These are phyloP conservation scores for Enhydra lutris DNA, from an alignment of 2,113 vertebrate genomes.

Conservation along the genomic window DNA sequence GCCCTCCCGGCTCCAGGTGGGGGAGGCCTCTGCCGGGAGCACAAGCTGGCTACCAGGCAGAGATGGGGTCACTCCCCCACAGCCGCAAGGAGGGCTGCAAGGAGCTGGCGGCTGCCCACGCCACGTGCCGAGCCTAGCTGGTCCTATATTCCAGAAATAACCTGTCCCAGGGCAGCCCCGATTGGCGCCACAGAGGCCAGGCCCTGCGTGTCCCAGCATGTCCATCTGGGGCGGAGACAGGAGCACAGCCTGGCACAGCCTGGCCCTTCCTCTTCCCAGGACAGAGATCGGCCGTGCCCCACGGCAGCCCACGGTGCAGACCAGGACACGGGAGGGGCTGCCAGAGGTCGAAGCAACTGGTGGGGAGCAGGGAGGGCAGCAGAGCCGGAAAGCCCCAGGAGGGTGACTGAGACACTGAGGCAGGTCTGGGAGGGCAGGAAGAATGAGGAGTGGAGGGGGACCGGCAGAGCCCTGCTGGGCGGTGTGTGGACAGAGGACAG, in stretches of 20 bases:
- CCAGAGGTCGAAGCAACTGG: accelerated
- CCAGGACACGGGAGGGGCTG: accelerated
- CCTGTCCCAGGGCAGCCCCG: neutral
- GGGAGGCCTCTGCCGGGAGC: neutral
- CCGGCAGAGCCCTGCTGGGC: accelerated
- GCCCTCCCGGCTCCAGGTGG: accelerated
- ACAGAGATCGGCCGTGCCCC: neutral
- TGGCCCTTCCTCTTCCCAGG: neutral
- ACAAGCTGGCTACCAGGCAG: neutral
- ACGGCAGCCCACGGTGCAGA: accelerated
- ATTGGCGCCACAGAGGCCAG: accelerated
- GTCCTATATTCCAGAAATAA: constrained; percentile 39
- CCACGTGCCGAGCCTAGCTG: accelerated
- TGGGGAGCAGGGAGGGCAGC: neutral
- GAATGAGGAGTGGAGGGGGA: accelerated
- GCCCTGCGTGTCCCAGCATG: neutral
- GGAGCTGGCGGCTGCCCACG: neutral
- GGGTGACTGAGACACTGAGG: neutral
- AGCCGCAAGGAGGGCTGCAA: neutral
- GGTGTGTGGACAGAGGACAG: neutral
- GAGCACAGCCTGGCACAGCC: accelerated
- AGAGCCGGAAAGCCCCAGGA: neutral
- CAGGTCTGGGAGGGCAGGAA: neutral
- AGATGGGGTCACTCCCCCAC: neutral
- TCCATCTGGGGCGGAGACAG: neutral